Evolutionary conservation across 2,888 invertebrate species (phyloP), one percentile per base, ranked within the genome.

Genomic region (Ectobius pallidus): DNA sequence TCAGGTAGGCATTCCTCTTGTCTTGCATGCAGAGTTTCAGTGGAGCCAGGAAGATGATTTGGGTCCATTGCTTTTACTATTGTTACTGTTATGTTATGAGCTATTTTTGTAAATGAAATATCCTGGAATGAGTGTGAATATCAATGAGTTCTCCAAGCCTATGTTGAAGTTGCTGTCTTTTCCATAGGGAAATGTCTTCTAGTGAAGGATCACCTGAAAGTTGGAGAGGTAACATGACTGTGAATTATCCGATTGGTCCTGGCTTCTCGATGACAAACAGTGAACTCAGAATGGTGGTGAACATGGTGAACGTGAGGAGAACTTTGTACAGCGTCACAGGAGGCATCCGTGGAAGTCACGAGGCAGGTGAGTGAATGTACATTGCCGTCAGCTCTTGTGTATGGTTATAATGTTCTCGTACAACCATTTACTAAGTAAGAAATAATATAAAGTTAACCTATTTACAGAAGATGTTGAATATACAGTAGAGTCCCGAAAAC

Each of bases 321-420:
- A 42, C 67, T 7, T 67, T 44, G 20, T 46, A 67, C 46, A 42
- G 46, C 27, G 67, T 67, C 11, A 22, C 30, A 18, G 67, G 44
- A 4, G 67, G 44, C 44, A 67, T 67, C 20, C 32, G 44, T 11
- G 67, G 67, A 2, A 42, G 46, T 67, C 27, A 27, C 20, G 67
- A 67, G 22, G 44, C 67, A 67, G 67, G 67, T 39, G n/a, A 3
- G 63, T 6, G 22, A n/a, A n/a, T n/a, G n/a, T n/a, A n/a, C n/a
- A n/a, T n/a, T n/a, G n/a, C n/a, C n/a, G n/a, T n/a, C n/a, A n/a
- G n/a, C n/a, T n/a, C n/a, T n/a, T n/a, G n/a, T n/a, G n/a, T n/a
- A n/a, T n/a, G n/a, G n/a, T n/a, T n/a, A n/a, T n/a, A n/a, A n/a
- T n/a, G n/a, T n/a, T n/a, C n/a, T n/a, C 4, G 22, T 22, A 20